Evolutionary conservation across 2,113 vertebrate species (phyloP), one percentile per base, ranked within the genome.

Genomic region (Heliornis fulica): DNA sequence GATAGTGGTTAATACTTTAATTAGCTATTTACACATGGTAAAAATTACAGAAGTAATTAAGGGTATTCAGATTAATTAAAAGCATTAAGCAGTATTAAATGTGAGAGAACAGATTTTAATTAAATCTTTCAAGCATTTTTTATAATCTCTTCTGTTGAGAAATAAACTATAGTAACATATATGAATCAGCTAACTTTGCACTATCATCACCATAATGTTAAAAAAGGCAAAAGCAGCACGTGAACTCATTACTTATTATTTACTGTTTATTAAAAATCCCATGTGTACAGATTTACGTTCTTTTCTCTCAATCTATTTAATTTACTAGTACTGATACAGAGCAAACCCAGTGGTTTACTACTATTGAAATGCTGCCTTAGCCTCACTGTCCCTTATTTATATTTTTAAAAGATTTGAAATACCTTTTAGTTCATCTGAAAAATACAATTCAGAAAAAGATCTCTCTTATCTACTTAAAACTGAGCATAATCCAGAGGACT

Each of bases 31-130:
- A 97, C 92, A 97, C 71, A 91, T 93, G 84, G 91, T 94, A 98
- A 98, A 97, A 97, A 96, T 97, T 97, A 96, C 87, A 97, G 87
- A 92, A 75, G 57, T 94, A 97, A 95, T 97, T 98, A 97, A 93
- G 76, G 70, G 93, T 94, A 96, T 95, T 97, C 93, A 89, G 84
- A 97, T 97, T 98, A 97, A 98, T 98, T 97, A 97, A 97, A 98
- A 96, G 89, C 77, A 97, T 98, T 97, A 97, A 59, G 78, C 69
- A 83, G 86, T 65, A 97, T 97, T 97, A 97, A 96, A 97, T 93
- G 78, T 64, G 94, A 97, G 96, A 97, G 71, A 97, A 97, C 83
- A 93, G 51, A 97, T 96, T 97, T 96, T 97, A 97, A 98, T 97
- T 97, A 96, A 97, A 92, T 94, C 69, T 96, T 96, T 95, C 83